Evolutionary conservation across 1,140 invertebrate species (phyloP).

Genomic region (Heliconius melpomene): DNA sequence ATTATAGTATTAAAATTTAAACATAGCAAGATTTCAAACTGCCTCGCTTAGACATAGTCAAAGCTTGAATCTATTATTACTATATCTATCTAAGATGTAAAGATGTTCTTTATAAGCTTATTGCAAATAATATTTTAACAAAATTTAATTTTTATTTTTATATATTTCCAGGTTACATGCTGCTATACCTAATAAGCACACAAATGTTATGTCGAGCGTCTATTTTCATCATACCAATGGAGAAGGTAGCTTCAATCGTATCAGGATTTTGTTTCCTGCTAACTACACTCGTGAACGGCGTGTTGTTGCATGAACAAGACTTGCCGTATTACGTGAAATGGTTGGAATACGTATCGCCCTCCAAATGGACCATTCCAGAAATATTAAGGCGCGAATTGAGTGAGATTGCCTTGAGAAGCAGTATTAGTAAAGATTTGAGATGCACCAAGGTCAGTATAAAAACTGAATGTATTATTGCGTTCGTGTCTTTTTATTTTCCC

Average conservation of each 20-base stretch:
- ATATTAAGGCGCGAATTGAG: constrained; percentile 86
- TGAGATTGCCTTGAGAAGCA: constrained; percentile 78
- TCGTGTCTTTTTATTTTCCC: no score
- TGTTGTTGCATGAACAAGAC: constrained; percentile 87
- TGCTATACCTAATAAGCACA: constrained; percentile 88
- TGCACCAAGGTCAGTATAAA: constrained; percentile 80
- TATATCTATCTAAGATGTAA: no score
- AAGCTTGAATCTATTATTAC: no score
- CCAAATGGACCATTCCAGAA: constrained; percentile 87
- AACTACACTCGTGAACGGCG: constrained; percentile 86
- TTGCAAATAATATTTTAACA: no score
- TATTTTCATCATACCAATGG: constrained; percentile 84
- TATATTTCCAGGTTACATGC: constrained; percentile 84
- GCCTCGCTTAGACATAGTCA: no score
- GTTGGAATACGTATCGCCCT: constrained; percentile 87
- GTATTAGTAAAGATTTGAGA: constrained; percentile 81
- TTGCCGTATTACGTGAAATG: constrained; percentile 85
- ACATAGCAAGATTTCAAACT: no score
- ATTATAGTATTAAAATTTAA: no score
- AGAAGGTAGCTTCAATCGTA: constrained; percentile 82
- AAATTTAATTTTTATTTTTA: no score
- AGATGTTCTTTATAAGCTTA: no score
- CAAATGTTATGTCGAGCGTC: constrained; percentile 87
- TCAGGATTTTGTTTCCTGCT: constrained; percentile 84
- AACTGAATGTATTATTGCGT: not conserved